Evolutionary conservation across 2,888 invertebrate species (phyloP).

Genomic region (Heterodera filipjevi): DNA sequence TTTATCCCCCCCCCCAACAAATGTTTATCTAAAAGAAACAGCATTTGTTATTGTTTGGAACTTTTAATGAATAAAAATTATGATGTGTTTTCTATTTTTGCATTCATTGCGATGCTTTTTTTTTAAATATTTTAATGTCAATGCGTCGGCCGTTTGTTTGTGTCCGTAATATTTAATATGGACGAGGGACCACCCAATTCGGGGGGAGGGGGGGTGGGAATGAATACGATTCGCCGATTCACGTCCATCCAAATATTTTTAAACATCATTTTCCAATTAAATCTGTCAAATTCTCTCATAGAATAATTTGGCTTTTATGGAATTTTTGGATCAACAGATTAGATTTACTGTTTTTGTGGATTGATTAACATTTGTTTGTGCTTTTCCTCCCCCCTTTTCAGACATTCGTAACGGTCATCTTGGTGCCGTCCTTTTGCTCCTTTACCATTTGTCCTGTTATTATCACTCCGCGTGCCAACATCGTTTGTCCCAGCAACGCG

Average conservation of each 20-base stretch:
- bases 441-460: conserved; percentile 91
- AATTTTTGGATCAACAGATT: no score
- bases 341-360: no score
- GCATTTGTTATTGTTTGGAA: not conserved
- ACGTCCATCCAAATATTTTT: no score
- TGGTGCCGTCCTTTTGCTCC: conserved; percentile 88
- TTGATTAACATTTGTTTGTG: not conserved
- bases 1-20: not conserved
- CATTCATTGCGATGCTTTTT: not conserved
- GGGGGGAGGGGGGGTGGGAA: not conserved
- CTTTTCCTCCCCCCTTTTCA: conserved; percentile 47
- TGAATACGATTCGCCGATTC: no score
- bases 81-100: not conserved
- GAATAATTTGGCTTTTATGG: no score
- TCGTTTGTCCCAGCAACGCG: not conserved
- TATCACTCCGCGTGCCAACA: conserved; percentile 65
- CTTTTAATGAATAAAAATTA: not conserved
- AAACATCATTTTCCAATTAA: no score
- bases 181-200: not conserved
- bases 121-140: not conserved
- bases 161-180: not conserved
- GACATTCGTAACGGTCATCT: conserved; percentile 92
- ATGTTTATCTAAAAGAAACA: not conserved
- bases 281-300: no score
- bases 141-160: not conserved